These are phyloP conservation scores for Parasteatoda lunata DNA, from an alignment of 2,888 invertebrate species.

Conservation along the genomic window DNA sequence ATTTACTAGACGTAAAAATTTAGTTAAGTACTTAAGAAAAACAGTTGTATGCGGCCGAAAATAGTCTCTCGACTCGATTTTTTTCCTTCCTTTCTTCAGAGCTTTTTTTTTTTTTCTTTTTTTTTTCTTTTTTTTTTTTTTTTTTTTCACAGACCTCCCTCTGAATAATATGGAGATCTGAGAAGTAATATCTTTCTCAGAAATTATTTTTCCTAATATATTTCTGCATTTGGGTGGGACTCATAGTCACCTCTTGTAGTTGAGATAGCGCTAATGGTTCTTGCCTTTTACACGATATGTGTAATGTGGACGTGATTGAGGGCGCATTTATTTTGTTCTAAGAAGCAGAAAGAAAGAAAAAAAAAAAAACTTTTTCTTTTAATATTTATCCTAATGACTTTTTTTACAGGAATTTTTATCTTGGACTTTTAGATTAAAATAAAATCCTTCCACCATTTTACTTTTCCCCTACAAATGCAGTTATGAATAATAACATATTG, in stretches of 20 bases:
- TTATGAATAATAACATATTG: no score
- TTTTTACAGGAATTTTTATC: conserved; percentile 13
- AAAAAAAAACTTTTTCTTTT: conserved; percentile 5
- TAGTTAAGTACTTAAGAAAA: neutral
- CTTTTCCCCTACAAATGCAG: no score
- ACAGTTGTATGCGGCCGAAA: neutral
- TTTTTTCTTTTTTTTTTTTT: neutral
- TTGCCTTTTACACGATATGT: conserved; percentile 32
- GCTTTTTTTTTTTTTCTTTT: neutral
- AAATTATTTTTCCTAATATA: conserved; percentile 21
- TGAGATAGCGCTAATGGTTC: conserved; percentile 31
- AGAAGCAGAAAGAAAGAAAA: neutral
- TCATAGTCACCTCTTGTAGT: conserved; percentile 5
- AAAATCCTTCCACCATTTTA: no score
- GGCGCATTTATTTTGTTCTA: conserved; percentile 8
- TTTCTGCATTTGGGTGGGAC: conserved; percentile 32
- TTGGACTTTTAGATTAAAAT: no score
- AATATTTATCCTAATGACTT: neutral
- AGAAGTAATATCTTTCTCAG: conserved; percentile 11
- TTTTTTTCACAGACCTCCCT: neutral
- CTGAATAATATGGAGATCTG: neutral
- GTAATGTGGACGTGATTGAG: conserved; percentile 38
- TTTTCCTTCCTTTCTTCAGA: neutral
- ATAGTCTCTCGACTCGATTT: neutral
- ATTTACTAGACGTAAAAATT: neutral